phyloP scores from a whole-genome alignment of 2,797 vertebrate genomes.

The Mustela erminea region DNA sequence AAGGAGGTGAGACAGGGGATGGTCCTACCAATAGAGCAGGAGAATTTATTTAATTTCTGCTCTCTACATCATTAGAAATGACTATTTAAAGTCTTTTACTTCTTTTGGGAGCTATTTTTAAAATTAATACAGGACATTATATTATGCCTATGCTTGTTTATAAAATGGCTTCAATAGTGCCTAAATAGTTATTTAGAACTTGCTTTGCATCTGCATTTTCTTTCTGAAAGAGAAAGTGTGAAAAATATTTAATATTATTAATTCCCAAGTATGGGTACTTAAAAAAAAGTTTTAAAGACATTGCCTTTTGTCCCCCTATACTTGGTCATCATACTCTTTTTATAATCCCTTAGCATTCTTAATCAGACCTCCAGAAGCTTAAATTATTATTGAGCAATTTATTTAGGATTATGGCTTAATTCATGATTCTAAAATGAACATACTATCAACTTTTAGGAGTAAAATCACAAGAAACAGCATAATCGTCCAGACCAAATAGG shows the following conservation, averaged over 20 bases:
- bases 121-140: background rate
- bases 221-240: conserved; percentile 61
- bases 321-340: conserved; percentile 80
- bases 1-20: background rate
- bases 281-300: conserved; percentile 81
- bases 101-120: conserved; percentile 27
- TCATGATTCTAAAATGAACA: conserved; percentile 82
- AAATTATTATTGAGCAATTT: conserved; percentile 89
- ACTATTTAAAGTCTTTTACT: background rate
- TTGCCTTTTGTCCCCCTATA: conserved; percentile 80
- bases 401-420: conserved; percentile 88
- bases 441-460: conserved; percentile 84
- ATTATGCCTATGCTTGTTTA: background rate
- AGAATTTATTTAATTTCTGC: conserved; percentile 30
- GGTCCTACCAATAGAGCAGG: background rate
- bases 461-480: conserved; percentile 86
- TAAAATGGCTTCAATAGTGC: background rate
- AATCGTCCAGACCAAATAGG: conserved; percentile 83
- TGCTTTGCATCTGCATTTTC: background rate
- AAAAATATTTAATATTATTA: conserved; percentile 70
- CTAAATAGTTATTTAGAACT: background rate
- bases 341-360: conserved; percentile 86
- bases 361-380: conserved; percentile 87
- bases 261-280: conserved; percentile 74
- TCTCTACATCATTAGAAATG: background rate